Conservation (phyloP, 2,113 vertebrate species). For the Crotalus tigris region DNA sequence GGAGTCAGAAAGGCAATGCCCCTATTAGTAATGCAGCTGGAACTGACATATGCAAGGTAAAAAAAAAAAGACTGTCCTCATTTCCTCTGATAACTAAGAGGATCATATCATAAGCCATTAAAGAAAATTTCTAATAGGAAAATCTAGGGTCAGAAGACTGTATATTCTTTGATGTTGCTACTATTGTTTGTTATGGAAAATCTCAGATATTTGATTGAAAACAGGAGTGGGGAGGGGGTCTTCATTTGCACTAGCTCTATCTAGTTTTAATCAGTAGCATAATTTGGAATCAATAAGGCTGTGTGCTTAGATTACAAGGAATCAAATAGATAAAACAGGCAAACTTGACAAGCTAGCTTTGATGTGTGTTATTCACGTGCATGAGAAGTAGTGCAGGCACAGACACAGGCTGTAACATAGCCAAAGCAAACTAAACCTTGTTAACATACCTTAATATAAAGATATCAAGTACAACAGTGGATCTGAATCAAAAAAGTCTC, state of each 20-base stretch:
- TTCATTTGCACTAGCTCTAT: conserved; percentile 59
- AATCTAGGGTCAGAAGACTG: conserved; percentile 45
- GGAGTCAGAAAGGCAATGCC: conserved; percentile 64
- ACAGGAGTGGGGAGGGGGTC: not conserved
- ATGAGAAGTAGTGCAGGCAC: not conserved
- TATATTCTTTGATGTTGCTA: conserved; percentile 22
- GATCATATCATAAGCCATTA: conserved; percentile 58
- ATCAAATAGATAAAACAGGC: not conserved
- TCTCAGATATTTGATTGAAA: conserved; percentile 55
- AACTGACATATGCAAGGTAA: conserved; percentile 46
- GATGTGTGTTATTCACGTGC: conserved; percentile 18
- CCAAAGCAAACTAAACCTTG: not conserved
- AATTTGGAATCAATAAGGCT: conserved; percentile 39
- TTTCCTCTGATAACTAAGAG: conserved; percentile 69
- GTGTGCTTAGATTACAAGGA: not conserved
- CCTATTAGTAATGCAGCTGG: conserved; percentile 65
- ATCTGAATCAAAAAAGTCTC: conserved; percentile 46
- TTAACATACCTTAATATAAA: conserved; percentile 45
- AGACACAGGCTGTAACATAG: conserved; percentile 4
- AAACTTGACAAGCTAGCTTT: conserved; percentile 4
- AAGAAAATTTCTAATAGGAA: conserved; percentile 56
- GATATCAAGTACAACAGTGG: conserved; percentile 54
- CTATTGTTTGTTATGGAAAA: conserved; percentile 13
- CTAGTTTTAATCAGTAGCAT: conserved; percentile 36
- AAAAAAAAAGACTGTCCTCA: conserved; percentile 59